Conservation (phyloP, 2,113 vertebrate genomes). For the Myotis yumanensis region DNA sequence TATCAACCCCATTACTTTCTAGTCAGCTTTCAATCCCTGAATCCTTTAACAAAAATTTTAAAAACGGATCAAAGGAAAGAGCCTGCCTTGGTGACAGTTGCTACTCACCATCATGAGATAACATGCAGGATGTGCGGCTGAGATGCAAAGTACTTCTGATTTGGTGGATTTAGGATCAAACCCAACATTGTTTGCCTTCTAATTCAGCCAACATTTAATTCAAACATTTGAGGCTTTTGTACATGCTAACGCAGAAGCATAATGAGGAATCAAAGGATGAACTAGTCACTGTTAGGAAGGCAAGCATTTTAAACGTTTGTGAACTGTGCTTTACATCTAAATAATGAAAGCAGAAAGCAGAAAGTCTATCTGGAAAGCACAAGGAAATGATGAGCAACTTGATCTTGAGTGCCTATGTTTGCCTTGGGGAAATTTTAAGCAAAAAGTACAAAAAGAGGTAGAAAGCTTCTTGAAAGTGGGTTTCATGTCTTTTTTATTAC, state of each 20-base stretch:
- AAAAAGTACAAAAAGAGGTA: background rate
- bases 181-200: background rate
- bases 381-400: background rate
- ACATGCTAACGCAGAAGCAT: background rate
- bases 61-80: background rate
- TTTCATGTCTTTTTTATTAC: background rate
- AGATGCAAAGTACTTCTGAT: background rate
- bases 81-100: background rate
- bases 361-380: background rate
- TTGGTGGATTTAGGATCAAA: background rate
- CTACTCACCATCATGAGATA: background rate
- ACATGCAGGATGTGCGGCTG: background rate
- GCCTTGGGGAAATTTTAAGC: background rate
- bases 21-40: background rate
- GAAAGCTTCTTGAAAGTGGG: background rate
- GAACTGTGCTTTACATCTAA: background rate
- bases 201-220: background rate
- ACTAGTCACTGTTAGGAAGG: background rate
- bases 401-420: background rate
- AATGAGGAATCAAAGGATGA: background rate
- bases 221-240: background rate
- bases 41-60: background rate
- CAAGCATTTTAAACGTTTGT: background rate
- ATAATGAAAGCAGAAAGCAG: background rate
- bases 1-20: background rate